Base-by-base conservation (phyloP, 2,113 vertebrate genomes). In the Macrotus californicus region DNA sequence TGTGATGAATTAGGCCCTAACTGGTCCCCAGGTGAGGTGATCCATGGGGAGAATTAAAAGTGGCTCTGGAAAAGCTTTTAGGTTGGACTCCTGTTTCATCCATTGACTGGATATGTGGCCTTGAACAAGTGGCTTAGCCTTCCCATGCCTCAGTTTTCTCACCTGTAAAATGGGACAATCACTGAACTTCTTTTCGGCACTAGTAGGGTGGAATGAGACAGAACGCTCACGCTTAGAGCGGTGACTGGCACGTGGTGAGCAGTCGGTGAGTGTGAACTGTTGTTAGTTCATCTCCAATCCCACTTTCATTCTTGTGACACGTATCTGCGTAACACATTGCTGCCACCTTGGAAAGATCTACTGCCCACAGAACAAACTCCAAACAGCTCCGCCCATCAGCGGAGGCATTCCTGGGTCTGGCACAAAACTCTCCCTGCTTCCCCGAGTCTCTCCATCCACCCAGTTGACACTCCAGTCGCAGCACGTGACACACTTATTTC, bases 281-380 rank as follows among this genome's bases (percentile, higher is more conserved):
- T 43, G 3, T 19, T 43, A 1, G 46, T 76, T 54, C 48, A 12
- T 87, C 41, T 93, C 12, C 43, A 54, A 31, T 43, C 18, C 22
- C 88, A 43, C 59, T 81, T 85, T 41, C 5, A 22, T 59, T 70
- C 69, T 85, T 87, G 21, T 21, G 54, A 52, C 66, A 92, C 59
- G 72, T 52, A 50, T 61, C 59, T 82, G 59, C 81, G n/a, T 24
- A 43, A 52, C 7, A 80, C 31, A 73, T 7, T n/a, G 41, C n/a
- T 84, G 43, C 29, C 46, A 22, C 39, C 52, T 89, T 19, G 70
- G 48, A 82, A 88, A 36, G 34, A 84, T 31, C 52, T 67, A 16
- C 76, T 66, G 34, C n/a, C 19, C 56, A 46, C 7, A 81, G 24
- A 43, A 89, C 56, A 70, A 76, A 82, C 43, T 56, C 52, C 24